These are phyloP conservation scores for Amphipoea oculea DNA, from an alignment of 2,888 invertebrate species.

Conservation along the genomic window DNA sequence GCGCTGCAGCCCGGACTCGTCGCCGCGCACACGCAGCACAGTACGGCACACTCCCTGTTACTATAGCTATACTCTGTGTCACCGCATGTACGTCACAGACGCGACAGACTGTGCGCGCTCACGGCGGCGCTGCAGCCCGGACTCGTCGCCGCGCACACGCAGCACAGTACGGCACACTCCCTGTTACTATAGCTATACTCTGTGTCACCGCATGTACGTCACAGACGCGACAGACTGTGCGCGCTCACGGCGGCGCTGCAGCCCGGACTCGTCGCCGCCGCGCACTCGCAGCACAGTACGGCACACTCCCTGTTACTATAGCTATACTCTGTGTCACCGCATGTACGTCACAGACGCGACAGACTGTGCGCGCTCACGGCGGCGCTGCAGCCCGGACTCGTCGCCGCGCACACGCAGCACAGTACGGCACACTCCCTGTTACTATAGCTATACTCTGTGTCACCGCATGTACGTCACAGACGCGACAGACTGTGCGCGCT, in stretches of 20 bases:
- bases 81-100: not conserved
- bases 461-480: not conserved
- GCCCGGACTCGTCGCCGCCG: conserved; percentile 91
- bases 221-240: not conserved
- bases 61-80: not conserved
- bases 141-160: conserved; percentile 84
- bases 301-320: not conserved
- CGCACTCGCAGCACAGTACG: conserved; percentile 65
- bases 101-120: conserved; percentile 2
- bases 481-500: not conserved
- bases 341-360: not conserved
- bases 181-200: not conserved
- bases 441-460: not conserved
- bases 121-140: conserved; percentile 94
- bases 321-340: not conserved
- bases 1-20: conserved; percentile 93
- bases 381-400: conserved; percentile 93
- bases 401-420: conserved; percentile 74
- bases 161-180: conserved; percentile 24
- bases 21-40: conserved; percentile 67
- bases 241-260: conserved; percentile 92
- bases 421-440: not conserved
- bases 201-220: not conserved
- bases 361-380: conserved; percentile 86
- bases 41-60: not conserved